Conservation (phyloP, 30 jellyfish, hydroid and myxozoan species). For the Euphysa ruthae region DNA sequence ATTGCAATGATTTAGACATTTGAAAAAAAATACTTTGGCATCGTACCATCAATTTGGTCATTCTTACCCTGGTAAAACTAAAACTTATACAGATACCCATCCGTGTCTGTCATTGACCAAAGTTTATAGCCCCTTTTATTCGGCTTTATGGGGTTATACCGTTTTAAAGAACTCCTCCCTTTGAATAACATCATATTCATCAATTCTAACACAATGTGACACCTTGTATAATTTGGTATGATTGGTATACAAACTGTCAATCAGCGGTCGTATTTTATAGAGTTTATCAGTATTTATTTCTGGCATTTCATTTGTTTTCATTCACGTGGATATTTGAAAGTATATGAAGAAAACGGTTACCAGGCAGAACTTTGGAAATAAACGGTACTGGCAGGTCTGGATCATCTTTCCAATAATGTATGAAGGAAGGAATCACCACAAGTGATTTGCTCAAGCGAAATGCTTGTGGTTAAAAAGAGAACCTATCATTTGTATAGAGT, state of each 20-base stretch:
- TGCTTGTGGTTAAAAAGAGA: too few species aligned
- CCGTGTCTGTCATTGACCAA: constrained; percentile 3
- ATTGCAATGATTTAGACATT: constrained; percentile 6
- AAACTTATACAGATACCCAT: neutral
- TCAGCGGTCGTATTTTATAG: neutral
- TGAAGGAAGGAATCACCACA: neutral
- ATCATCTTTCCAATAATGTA: constrained; percentile 2
- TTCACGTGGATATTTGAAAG: constrained; percentile 1
- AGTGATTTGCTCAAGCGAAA: too few species aligned
- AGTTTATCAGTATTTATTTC: neutral
- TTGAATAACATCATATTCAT: neutral
- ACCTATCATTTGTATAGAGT: too few species aligned
- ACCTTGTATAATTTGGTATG: neutral
- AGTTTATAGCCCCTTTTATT: constrained; percentile 1
- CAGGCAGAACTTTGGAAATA: neutral
- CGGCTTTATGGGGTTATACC: neutral
- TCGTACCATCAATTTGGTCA: neutral
- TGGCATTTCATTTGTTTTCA: neutral
- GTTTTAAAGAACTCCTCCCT: neutral
- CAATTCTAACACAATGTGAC: neutral
- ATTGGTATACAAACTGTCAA: neutral
- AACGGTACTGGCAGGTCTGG: constrained; percentile 4
- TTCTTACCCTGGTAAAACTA: neutral
- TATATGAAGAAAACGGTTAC: neutral
- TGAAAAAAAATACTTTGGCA: neutral